These are phyloP conservation scores for Megalurothrips usitatus DNA, from an alignment of 2,888 invertebrate genomes.

Conservation along the genomic window DNA sequence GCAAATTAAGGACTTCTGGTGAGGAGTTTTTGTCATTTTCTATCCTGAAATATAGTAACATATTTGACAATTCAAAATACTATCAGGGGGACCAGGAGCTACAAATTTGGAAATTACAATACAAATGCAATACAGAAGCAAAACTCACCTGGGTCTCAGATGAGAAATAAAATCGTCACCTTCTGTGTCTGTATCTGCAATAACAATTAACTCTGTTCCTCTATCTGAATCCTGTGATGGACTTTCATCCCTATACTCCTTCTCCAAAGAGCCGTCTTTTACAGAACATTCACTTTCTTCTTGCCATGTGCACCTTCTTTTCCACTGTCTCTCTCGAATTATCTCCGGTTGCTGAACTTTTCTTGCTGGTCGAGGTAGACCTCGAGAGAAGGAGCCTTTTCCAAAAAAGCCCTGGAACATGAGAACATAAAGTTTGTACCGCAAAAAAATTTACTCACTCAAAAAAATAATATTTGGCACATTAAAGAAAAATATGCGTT, in stretches of 20 bases:
- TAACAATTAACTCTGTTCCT: constrained; percentile 52
- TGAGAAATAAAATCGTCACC: constrained; percentile 58
- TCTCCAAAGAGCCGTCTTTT: neutral
- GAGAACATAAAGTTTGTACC: neutral
- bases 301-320: constrained; percentile 55
- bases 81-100: neutral
- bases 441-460: neutral
- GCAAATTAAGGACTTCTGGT: constrained; percentile 61
- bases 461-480: constrained; percentile 17
- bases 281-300: constrained; percentile 43
- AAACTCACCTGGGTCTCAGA: constrained; percentile 48
- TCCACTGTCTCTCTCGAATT: constrained; percentile 58
- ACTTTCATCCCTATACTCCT: constrained; percentile 12
- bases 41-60: constrained; percentile 43
- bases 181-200: constrained; percentile 63
- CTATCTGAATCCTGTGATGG: constrained; percentile 36
- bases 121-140: neutral
- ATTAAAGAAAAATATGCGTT: neutral
- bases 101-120: neutral
- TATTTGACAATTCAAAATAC: neutral
- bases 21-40: constrained; percentile 56
- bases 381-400: constrained; percentile 63
- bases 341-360: constrained; percentile 49
- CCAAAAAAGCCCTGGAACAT: constrained; percentile 63
- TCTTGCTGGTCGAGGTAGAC: constrained; percentile 50